Evolutionary conservation across 2,797 vertebrate genomes (phyloP).

Genomic region (Mionectes olivaceus): DNA sequence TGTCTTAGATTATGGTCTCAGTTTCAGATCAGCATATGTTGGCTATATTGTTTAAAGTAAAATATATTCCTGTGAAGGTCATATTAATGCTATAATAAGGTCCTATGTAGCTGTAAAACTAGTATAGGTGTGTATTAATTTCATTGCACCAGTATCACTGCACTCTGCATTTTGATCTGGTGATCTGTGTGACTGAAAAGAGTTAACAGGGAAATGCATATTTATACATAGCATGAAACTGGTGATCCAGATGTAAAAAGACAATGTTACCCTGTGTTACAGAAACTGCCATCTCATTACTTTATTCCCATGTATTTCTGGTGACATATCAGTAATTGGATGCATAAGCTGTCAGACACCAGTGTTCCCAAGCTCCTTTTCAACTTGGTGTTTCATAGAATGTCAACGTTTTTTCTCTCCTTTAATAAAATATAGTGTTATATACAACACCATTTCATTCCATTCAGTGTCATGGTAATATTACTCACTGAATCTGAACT

Average conservation of each 20-base stretch:
- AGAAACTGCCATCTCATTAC: conserved; percentile 67
- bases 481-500: background rate
- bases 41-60: background rate
- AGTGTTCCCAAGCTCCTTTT: conserved; percentile 51
- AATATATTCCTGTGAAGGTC: background rate
- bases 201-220: conserved; percentile 42
- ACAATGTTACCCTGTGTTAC: conserved; percentile 71
- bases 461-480: background rate
- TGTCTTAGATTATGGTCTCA: background rate
- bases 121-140: background rate
- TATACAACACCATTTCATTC: background rate
- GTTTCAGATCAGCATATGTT: background rate
- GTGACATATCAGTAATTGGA: conserved; percentile 74
- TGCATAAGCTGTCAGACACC: conserved; percentile 64
- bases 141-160: background rate
- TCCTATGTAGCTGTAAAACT: background rate
- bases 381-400: conserved; percentile 27
- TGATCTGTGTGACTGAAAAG: background rate
- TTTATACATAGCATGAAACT: conserved; percentile 11
- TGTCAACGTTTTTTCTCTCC: background rate
- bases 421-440: conserved; percentile 12
- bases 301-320: conserved; percentile 46
- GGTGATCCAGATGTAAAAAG: conserved; percentile 64
- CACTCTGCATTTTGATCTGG: background rate
- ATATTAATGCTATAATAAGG: background rate